These are phyloP conservation scores for Hydrophis major DNA, from an alignment of 2,797 vertebrate genomes.

Conservation along the genomic window DNA sequence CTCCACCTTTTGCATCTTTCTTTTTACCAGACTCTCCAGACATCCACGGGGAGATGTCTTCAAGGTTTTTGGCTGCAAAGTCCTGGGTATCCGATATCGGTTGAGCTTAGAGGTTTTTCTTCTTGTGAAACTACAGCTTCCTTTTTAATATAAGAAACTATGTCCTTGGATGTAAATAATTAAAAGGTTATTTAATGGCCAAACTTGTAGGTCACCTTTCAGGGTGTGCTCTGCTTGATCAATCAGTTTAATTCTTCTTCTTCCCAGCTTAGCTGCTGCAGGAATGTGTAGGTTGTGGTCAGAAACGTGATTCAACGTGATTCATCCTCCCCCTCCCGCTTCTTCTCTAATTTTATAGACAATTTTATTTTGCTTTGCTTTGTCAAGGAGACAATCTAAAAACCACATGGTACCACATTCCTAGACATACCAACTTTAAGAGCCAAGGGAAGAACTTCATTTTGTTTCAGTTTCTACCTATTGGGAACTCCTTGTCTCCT, in stretches of 20 bases:
- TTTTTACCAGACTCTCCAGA: neutral
- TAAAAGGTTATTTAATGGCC: neutral
- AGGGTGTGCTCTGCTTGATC: neutral
- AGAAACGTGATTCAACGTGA: neutral
- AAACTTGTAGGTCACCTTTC: neutral
- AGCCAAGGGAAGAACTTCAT: neutral
- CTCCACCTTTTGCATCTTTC: neutral
- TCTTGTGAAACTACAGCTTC: neutral
- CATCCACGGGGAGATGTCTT: neutral
- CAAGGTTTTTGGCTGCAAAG: neutral
- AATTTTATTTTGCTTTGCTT: neutral
- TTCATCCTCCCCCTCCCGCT: neutral
- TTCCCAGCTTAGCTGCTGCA: neutral
- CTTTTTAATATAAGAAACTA: neutral
- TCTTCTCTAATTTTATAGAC: neutral
- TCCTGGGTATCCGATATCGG: neutral
- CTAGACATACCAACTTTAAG: neutral
- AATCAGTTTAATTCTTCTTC: neutral
- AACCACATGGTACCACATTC: neutral
- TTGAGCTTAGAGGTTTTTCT: neutral
- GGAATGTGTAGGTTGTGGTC: neutral
- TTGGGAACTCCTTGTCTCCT: neutral
- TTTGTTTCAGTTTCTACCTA: neutral
- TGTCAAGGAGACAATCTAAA: neutral
- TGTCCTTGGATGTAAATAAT: neutral